These are phyloP conservation scores for Takifugu rubripes DNA, from an alignment of 2,797 vertebrate genomes.

Conservation along the genomic window DNA sequence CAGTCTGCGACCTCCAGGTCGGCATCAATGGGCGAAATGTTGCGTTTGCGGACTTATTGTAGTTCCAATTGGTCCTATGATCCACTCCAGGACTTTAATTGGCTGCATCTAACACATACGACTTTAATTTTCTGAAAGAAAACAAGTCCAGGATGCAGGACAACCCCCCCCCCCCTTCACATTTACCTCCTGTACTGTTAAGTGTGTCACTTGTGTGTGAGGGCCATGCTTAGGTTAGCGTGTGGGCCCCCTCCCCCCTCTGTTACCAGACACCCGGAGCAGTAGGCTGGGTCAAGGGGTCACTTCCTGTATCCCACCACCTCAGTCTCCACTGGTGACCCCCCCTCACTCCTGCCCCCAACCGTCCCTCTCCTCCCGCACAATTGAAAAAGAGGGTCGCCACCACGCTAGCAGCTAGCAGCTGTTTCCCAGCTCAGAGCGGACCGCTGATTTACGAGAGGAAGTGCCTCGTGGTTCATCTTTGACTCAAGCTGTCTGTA, in stretches of 20 bases:
- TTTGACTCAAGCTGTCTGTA: slow-evolving; percentile 74
- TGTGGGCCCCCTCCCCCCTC: slow-evolving; percentile 63
- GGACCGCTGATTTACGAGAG: slow-evolving; percentile 89
- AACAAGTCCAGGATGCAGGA: no score
- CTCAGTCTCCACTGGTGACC: slow-evolving; percentile 48
- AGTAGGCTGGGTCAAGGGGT: slow-evolving; percentile 92
- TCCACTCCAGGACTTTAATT: no score
- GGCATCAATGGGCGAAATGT: no score
- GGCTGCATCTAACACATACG: no score
- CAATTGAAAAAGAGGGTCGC: slow-evolving; percentile 63
- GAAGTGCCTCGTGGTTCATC: slow-evolving; percentile 74
- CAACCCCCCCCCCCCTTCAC: no score
- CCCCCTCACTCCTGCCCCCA: neutral
- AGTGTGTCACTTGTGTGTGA: slow-evolving; percentile 35
- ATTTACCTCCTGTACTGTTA: no score
- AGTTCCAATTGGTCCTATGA: no score
- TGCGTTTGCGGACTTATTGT: no score
- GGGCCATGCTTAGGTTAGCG: slow-evolving; percentile 66
- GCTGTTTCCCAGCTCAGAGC: slow-evolving; percentile 95
- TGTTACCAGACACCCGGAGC: slow-evolving; percentile 86
- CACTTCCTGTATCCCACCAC: slow-evolving; percentile 85
- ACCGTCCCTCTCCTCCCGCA: slow-evolving; percentile 20
- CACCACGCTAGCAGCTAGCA: slow-evolving; percentile 82
- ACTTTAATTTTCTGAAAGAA: no score
- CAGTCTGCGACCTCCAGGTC: no score